Evolutionary conservation across 1,140 invertebrate species (phyloP).

Genomic region (Callitettix versicolor): DNA sequence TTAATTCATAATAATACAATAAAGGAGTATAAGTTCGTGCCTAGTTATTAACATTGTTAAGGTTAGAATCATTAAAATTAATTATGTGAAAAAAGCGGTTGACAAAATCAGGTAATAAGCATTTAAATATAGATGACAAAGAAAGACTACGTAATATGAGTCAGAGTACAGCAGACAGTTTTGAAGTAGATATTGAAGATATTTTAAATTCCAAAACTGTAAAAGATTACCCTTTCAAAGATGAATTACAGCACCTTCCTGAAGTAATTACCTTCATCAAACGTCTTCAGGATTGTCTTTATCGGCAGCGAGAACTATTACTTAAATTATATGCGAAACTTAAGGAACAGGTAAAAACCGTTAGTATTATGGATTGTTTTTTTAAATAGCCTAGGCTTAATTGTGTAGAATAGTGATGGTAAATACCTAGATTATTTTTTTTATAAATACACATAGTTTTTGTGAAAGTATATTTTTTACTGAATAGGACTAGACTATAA

Average conservation of each 20-base stretch:
- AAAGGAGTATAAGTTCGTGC: no score
- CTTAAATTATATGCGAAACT: slow-evolving; percentile 29
- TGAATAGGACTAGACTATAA: neutral
- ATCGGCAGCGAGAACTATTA: slow-evolving; percentile 29
- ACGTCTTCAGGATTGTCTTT: slow-evolving; percentile 28
- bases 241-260: slow-evolving; percentile 29
- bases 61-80: no score
- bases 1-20: no score
- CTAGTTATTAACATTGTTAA: no score
- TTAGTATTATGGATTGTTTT: slow-evolving; percentile 12
- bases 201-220: no score
- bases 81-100: no score
- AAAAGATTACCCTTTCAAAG: slow-evolving; percentile 6
- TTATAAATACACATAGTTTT: neutral
- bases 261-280: slow-evolving; percentile 29
- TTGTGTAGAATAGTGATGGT: neutral
- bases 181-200: no score
- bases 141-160: no score
- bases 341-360: slow-evolving; percentile 26
- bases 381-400: neutral
- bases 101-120: no score
- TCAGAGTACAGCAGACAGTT: no score
- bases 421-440: neutral
- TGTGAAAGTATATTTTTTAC: neutral
- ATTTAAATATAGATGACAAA: no score